A percentile compares a stretch with the other conserved stretches of the same genome.
These are phyloP conservation scores for Ligdia adustata DNA, from an alignment of 2,888 invertebrate genomes.

Conservation along the genomic window DNA sequence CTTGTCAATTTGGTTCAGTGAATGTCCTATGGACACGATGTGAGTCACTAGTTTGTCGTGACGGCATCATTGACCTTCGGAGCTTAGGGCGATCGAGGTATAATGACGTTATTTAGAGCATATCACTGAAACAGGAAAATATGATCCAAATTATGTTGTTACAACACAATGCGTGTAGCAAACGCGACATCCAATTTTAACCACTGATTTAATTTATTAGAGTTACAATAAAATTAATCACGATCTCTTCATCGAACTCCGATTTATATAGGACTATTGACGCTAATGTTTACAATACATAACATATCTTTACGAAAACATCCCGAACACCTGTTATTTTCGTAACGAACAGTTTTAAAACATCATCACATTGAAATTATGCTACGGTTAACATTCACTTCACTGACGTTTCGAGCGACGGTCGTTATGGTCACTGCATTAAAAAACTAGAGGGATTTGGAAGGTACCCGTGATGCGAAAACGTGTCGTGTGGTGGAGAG, in stretches of 20 bases:
- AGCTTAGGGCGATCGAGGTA: constrained; percentile 4
- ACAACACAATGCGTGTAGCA: too few species aligned
- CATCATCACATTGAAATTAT: constrained; percentile 15
- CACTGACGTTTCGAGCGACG: constrained; percentile 1
- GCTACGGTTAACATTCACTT: constrained; percentile 14
- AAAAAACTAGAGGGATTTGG: constrained; percentile 19
- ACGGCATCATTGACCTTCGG: constrained; percentile 17
- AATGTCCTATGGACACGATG: constrained; percentile 13
- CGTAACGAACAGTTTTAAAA: constrained; percentile 4
- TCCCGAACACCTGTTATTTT: constrained; percentile 31
- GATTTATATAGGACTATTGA: constrained; percentile 34
- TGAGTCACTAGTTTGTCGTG: constrained; percentile 19
- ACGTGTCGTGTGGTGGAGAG: constrained; percentile 41
- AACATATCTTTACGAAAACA: constrained; percentile 25
- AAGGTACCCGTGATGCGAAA: constrained; percentile 25
- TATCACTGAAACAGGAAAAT: constrained; percentile 12
- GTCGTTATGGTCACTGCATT: constrained; percentile 24
- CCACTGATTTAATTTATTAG: too few species aligned
- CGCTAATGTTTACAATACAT: constrained; percentile 26
- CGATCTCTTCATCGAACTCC: constrained; percentile 12
- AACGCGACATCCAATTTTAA: too few species aligned
- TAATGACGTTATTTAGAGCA: constrained; percentile 8
- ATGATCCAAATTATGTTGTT: not conserved
- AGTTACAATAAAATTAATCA: too few species aligned
- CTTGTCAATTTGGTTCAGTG: constrained; percentile 22